These are phyloP conservation scores for Orthonyx spaldingii DNA, from an alignment of 2,113 vertebrate genomes.

Conservation along the genomic window DNA sequence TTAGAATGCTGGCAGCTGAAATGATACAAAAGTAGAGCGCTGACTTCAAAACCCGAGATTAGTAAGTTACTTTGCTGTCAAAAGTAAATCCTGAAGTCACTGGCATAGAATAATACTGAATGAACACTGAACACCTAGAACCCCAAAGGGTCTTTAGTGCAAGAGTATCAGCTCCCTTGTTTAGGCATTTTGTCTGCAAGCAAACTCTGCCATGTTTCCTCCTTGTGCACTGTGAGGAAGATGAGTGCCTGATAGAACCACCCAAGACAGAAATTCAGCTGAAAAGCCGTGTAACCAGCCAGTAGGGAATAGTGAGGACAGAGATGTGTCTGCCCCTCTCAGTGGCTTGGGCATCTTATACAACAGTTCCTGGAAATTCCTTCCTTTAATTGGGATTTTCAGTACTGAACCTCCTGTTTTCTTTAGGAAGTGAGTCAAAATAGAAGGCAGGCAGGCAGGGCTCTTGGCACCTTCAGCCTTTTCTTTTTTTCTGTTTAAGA, in stretches of 20 bases:
- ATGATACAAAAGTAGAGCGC: background rate
- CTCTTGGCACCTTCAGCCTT: background rate
- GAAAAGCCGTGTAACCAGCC: background rate
- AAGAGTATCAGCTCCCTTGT: background rate
- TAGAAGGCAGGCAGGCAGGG: background rate
- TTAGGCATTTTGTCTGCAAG: background rate
- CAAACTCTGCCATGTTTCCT: background rate
- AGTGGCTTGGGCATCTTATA: background rate
- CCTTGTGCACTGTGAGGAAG: background rate
- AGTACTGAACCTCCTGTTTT: background rate
- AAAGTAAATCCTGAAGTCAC: background rate
- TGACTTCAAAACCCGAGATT: background rate
- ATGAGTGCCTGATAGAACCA: background rate
- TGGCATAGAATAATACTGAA: background rate
- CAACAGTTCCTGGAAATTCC: background rate
- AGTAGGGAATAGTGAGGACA: background rate
- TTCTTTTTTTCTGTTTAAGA: background rate
- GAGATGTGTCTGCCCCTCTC: background rate
- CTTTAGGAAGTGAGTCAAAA: background rate
- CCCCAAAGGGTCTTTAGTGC: background rate
- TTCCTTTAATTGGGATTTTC: background rate
- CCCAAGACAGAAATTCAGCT: background rate
- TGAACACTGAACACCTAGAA: background rate
- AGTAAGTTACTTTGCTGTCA: background rate
- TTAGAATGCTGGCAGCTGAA: background rate